Evolutionary conservation across 1,140 invertebrate genomes (phyloP), one percentile per base, ranked within the genome.

Genomic region (Ceratosolen fusciceps): DNA sequence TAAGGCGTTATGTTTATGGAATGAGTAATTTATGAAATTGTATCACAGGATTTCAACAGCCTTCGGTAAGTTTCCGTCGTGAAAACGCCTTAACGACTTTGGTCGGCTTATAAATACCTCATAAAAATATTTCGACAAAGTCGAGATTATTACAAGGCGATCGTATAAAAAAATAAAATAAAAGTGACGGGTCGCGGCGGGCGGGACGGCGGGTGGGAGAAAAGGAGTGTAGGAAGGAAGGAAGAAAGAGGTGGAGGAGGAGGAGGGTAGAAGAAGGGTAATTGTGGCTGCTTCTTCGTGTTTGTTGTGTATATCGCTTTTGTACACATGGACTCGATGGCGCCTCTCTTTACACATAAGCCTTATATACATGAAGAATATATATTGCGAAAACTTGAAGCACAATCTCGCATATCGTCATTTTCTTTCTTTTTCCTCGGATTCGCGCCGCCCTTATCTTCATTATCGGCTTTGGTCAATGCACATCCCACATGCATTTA

Each of bases 381-480:
- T 43, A 4, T 14, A 19, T 70, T 49, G 67, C 47, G 34, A 47
- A 31, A 1, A 21, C 39, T n/a, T 26, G 14, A 29, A 29, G 14
- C 24, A 10, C 29, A 8, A 49, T 49, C n/a, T 47, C 39, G 10
- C 12, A 16, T 0, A 26, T 29, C 16, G 39, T 29, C 67, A 26
- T 29, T 47, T 16, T 21, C 16, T 65, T 34, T 47, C 8, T 26
- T 70, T 49, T 26, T 70, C 39, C n/a, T 52, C 8, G 21, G 31
- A 9, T 5, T 47, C 24, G 37, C 9, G 0, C 24, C 24, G 31
- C 4, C 74, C 31, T 77, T 77, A 77, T 77, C 75, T 70, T 39
- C 24, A 56, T 77, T 77, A 77, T 77, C 75, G 24, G 21, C 14
- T 10, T 8, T 56, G 10, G 52, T 43, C 29, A 73, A 52, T 75